phyloP scores from a whole-genome alignment of 2,797 vertebrate genomes.

The Hipposideros larvatus region DNA sequence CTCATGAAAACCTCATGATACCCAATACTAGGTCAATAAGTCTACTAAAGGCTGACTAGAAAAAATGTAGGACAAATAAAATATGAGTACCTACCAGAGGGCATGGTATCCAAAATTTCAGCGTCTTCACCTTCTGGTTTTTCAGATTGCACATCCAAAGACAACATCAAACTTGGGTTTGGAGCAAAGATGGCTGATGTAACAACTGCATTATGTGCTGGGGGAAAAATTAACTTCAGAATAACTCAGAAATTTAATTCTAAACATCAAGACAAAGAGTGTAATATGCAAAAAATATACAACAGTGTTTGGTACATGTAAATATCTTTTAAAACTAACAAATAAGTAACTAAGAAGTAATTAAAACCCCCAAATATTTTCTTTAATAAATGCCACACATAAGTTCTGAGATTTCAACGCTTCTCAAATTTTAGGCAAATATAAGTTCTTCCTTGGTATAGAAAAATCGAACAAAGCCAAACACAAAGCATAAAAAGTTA shows the following conservation, averaged over 20 bases:
- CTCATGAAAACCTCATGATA: background rate
- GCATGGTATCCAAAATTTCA: slow-evolving; percentile 92
- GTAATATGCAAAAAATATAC: background rate
- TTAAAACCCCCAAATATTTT: slow-evolving; percentile 53
- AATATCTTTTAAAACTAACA: slow-evolving; percentile 52
- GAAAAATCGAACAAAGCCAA: slow-evolving; percentile 49
- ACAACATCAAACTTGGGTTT: slow-evolving; percentile 95
- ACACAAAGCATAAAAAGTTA: slow-evolving; percentile 8
- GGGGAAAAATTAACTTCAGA: slow-evolving; percentile 74
- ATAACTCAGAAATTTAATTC: slow-evolving; percentile 58
- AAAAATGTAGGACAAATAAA: slow-evolving; percentile 51
- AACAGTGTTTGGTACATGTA: background rate
- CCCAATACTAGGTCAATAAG: background rate
- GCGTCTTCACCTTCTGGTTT: slow-evolving; percentile 93
- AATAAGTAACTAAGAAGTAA: slow-evolving; percentile 10
- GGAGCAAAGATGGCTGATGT: slow-evolving; percentile 99
- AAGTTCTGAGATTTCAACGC: slow-evolving; percentile 5
- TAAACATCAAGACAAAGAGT: slow-evolving; percentile 33
- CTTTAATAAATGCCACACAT: background rate
- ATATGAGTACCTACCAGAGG: slow-evolving; percentile 91
- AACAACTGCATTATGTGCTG: slow-evolving; percentile 99
- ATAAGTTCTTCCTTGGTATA: slow-evolving; percentile 24
- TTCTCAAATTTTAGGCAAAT: slow-evolving; percentile 50
- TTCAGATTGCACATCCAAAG: slow-evolving; percentile 92
- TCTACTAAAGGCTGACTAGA: background rate